These are phyloP conservation scores for Pionites leucogaster DNA, from an alignment of 2,113 vertebrate genomes.

Conservation along the genomic window DNA sequence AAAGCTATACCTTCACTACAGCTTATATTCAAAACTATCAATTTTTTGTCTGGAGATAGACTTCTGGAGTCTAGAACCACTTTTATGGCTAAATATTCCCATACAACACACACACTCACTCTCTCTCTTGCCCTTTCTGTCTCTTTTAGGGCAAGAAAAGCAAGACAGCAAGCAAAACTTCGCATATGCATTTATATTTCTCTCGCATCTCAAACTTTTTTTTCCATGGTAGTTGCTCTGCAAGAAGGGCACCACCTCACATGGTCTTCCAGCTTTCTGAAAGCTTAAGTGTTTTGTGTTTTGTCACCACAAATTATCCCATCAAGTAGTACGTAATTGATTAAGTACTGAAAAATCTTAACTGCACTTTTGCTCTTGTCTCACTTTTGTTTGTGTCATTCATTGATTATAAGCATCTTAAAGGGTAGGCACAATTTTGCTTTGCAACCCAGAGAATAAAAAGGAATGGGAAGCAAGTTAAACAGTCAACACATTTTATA, in stretches of 20 bases:
- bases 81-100: not conserved
- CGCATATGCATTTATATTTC: not conserved
- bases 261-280: not conserved
- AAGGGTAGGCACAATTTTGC: not conserved
- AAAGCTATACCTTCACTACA: not conserved
- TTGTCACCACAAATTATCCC: not conserved
- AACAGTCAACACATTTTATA: not conserved
- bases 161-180: not conserved
- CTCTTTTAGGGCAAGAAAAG: not conserved
- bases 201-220: not conserved
- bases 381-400: not conserved
- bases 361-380: not conserved
- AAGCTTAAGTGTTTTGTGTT: not conserved
- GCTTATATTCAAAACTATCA: not conserved
- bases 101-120: accelerated
- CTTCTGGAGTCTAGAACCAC: not conserved
- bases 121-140: not conserved
- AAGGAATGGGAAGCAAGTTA: not conserved
- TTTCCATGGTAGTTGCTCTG: not conserved
- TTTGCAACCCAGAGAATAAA: not conserved
- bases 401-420: not conserved
- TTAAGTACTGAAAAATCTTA: not conserved
- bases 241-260: not conserved
- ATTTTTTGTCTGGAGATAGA: not conserved
- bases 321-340: not conserved